Base-by-base conservation (phyloP, 2,888 invertebrate genomes). In the Synanthedon myopaeformis region DNA sequence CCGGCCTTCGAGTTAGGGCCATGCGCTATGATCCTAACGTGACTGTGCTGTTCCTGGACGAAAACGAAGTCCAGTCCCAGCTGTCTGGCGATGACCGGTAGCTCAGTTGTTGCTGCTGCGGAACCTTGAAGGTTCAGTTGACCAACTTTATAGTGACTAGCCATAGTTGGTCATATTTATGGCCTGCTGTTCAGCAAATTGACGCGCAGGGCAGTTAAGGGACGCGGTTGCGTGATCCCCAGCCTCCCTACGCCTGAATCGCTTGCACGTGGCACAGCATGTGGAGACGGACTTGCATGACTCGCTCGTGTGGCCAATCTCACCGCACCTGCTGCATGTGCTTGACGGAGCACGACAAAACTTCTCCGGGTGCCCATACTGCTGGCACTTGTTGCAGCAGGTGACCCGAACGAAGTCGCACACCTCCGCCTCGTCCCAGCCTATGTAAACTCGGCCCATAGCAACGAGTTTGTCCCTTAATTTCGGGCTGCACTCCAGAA, bases 371-470 rank as follows among this genome's bases (percentile, higher is more conserved):
- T 60, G 59, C 4, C 59, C 58, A 11, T 55, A 58, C 10, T 50
- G 42, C 51, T 60, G 60, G 28, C 60, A 60, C 41, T 53, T 55
- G 1, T 10, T 11, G 52, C 60, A 60, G 54, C 57, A 58, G 0
- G 57, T 55, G 0, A 53, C 52, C 2, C 42, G 0, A 0, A 55
- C 8, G n/a, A 42, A 54, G 42, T 60, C 57, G 0, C 19, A 28
- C 0, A 56, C 49, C 12, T 49, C 28, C 1, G 48, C 52, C 28
- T 41, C 56, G 28, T 56, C 56, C 52, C 56, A 56, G 3, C 56
- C 56, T 1, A 56, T 11, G 17, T 52, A 56, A 0, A 54, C 45
- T 0, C 49, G 3, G 19, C 52, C 54, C 5, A 50, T 12, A 0
- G 5, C n/a, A 0, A 54, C 52, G 0, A 56, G 45, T 3, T 28